phyloP scores from a whole-genome alignment of 2,888 invertebrate species.

The Harpalus rubripes region DNA sequence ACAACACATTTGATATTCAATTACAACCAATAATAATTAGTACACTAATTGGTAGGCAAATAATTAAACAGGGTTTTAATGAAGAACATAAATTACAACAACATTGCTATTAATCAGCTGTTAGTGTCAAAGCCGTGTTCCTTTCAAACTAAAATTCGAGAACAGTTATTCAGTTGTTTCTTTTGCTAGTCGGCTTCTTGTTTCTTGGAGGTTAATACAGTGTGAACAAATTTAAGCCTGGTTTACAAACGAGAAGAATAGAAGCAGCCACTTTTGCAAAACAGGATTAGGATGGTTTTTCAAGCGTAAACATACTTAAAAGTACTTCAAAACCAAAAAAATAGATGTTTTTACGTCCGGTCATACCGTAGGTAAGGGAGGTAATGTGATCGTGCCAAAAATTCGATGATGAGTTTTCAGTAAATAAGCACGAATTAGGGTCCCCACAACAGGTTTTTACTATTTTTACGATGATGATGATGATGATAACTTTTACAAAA shows the following conservation, averaged over 20 bases:
- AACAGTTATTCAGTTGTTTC: slow-evolving; percentile 33
- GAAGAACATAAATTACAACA: slow-evolving; percentile 55
- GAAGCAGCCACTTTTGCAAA: not conserved
- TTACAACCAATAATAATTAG: slow-evolving; percentile 66
- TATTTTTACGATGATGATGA: no score
- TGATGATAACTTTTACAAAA: no score
- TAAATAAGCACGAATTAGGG: no score
- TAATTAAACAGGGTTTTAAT: slow-evolving; percentile 62
- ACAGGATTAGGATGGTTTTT: not conserved
- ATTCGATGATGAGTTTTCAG: no score
- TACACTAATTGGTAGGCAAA: slow-evolving; percentile 62
- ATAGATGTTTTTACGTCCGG: no score
- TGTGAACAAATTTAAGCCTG: slow-evolving; percentile 51
- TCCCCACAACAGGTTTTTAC: no score
- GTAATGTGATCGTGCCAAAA: no score
- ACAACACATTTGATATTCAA: slow-evolving; percentile 36
- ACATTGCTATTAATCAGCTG: slow-evolving; percentile 48
- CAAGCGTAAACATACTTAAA: not conserved
- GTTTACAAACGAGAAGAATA: slow-evolving; percentile 1
- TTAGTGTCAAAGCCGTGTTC: slow-evolving; percentile 31
- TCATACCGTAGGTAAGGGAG: no score
- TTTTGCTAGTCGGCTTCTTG: slow-evolving; percentile 5
- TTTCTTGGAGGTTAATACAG: slow-evolving; percentile 22
- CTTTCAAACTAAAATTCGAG: slow-evolving; percentile 47
- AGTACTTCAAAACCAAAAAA: not conserved